Base-by-base conservation (phyloP, 2,113 vertebrate genomes). In the Pao palembangensis region DNA sequence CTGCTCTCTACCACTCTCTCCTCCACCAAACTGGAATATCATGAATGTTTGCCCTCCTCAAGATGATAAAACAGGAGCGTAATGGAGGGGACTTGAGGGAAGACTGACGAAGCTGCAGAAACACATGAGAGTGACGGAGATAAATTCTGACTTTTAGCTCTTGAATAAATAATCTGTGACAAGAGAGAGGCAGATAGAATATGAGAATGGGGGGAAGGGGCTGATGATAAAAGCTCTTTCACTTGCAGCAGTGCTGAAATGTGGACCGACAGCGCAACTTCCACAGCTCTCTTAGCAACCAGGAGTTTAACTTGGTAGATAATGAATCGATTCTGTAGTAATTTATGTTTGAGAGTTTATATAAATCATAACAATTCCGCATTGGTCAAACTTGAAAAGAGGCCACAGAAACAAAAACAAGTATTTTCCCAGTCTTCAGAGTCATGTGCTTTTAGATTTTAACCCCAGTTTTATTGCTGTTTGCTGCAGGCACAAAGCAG, bases 61-160 rank as follows among this genome's bases (percentile, higher is more conserved):
- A 18, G 55, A 56, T 43, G 60, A 77, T 68, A 58, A 58, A 69
- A 57, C 63, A n/a, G 18, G 46, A 41, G 56, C 16, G 43, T 62
- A 56, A 63, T 17, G 56, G 49, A 57, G 51, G 48, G 19, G 64
- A 44, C 59, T 69, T 51, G 57, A 47, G 18, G 61, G 48, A 21
- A 61, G 75, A 67, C 15, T 70, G 71, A 61, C 57, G 53, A 43
- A 60, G 53, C 56, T 67, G 8, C 34, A 19, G 59, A 64, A 52
- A 38, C 61, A 48, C 31, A 4, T n/a, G 49, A 58, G 61, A 56
- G 21, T 64, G 61, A 63, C 52, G 28, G 68, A 67, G 73, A 75
- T 70, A 70, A 73, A 81, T 73, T 73, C 68, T 75, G 79, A 73
- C 82, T 77, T 70, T 70, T 52, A 69, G 69, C 67, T 67, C 49